Percentiles rank a stretch among this genome's conserved stretches.
These are phyloP conservation scores for Pristionchus exspectatus DNA, from an alignment of 2,888 invertebrate species.

Conservation along the genomic window DNA sequence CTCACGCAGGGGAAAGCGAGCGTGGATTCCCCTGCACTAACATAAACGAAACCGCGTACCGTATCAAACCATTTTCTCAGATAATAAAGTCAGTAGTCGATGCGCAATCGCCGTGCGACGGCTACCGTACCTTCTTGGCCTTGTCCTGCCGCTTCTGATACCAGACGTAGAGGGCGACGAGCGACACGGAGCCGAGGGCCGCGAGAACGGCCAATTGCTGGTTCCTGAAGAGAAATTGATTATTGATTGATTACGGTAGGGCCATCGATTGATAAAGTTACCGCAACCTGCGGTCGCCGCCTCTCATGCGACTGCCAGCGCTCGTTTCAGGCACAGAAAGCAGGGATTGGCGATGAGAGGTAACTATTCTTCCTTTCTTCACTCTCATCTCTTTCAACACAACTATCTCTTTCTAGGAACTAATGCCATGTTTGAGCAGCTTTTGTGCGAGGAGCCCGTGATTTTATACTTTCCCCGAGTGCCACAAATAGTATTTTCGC, in stretches of 20 bases:
- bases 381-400: no score
- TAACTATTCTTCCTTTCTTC: no score
- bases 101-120: neutral
- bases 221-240: neutral
- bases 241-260: conserved; percentile 23
- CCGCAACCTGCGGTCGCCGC: neutral
- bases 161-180: conserved; percentile 52
- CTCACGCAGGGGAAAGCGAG: neutral
- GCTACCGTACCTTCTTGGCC: conserved; percentile 41
- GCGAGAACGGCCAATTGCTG: conserved; percentile 53
- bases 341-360: neutral
- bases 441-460: no score
- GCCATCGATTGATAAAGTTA: neutral
- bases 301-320: neutral
- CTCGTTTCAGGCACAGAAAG: neutral
- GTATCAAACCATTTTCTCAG: no score
- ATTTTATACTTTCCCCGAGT: no score
- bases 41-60: neutral
- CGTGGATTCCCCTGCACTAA: neutral
- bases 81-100: neutral
- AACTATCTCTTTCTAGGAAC: no score
- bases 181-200: conserved; percentile 48
- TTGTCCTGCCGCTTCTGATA: conserved; percentile 51
- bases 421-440: no score
- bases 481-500: no score